Evolutionary conservation across 2,113 vertebrate species (phyloP).

Genomic region (Paramisgurnus dabryanus): DNA sequence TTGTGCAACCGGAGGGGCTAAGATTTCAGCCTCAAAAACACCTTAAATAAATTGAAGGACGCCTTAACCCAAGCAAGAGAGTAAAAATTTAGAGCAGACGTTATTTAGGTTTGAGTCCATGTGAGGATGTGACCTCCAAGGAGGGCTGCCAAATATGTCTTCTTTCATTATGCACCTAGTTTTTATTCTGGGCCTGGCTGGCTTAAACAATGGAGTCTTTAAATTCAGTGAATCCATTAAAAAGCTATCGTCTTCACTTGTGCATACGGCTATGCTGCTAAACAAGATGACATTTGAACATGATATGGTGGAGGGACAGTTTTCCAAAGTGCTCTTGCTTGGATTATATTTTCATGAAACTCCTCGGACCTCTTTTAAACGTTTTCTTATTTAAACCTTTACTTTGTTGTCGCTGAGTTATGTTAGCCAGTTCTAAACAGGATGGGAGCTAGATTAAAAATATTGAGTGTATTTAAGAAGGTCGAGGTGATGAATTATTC

Average conservation of each 20-base stretch:
- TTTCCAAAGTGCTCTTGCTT: slow-evolving; percentile 13
- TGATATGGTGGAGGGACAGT: background rate
- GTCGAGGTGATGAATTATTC: slow-evolving; percentile 33
- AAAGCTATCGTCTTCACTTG: background rate
- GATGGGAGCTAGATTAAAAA: slow-evolving; percentile 4
- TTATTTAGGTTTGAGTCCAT: background rate
- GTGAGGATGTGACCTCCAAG: background rate
- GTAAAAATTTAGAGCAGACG: slow-evolving; percentile 14
- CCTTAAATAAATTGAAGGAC: background rate
- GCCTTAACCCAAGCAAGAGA: background rate
- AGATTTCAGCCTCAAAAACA: background rate
- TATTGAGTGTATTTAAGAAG: slow-evolving; percentile 18
- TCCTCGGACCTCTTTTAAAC: background rate
- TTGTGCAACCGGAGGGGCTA: background rate
- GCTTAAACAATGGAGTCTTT: background rate
- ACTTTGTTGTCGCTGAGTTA: slow-evolving; percentile 3
- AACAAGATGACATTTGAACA: slow-evolving; percentile 9
- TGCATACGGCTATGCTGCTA: background rate
- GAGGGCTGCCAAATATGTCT: background rate
- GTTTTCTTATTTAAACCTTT: slow-evolving; percentile 4
- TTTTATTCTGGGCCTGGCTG: background rate
- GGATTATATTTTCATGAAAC: slow-evolving; percentile 25
- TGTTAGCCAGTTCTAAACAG: background rate
- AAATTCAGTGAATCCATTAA: slow-evolving; percentile 21
- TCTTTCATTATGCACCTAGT: background rate